phyloP scores from a whole-genome alignment of 2,888 invertebrate genomes.

The Lasioglossum malachurum region DNA sequence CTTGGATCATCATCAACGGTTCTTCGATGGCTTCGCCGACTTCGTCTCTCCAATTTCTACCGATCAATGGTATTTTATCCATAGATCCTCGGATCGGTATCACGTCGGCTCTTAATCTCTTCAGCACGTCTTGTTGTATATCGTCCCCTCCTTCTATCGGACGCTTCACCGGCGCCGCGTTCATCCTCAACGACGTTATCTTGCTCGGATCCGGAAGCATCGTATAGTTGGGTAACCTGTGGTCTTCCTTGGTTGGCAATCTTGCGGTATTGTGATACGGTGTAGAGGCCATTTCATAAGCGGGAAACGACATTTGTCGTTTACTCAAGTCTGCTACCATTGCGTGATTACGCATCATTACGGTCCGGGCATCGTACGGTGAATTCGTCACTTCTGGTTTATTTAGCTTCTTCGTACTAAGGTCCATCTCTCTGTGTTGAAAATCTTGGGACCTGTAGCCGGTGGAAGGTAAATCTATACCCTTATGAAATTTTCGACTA shows the following conservation, averaged over 20 bases:
- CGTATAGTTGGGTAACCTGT: constrained; percentile 80
- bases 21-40: constrained; percentile 91
- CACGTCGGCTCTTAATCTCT: constrained; percentile 79
- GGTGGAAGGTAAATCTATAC: constrained; percentile 69
- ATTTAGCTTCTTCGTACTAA: constrained; percentile 79
- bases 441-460: constrained; percentile 78
- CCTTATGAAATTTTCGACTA: constrained; percentile 78
- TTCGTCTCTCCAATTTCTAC: constrained; percentile 77
- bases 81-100: constrained; percentile 76
- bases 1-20: constrained; percentile 89
- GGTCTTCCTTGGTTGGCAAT: constrained; percentile 77
- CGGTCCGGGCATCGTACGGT: constrained; percentile 78
- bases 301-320: constrained; percentile 78
- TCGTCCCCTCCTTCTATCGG: constrained; percentile 74
- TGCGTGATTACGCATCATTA: constrained; percentile 80
- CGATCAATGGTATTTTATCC: constrained; percentile 73
- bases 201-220: constrained; percentile 83
- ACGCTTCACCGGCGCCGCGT: constrained; percentile 73
- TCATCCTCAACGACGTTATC: constrained; percentile 79
- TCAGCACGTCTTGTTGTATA: constrained; percentile 75
- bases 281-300: constrained; percentile 76
- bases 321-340: constrained; percentile 83
- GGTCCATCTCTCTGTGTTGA: constrained; percentile 82
- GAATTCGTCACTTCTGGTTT: constrained; percentile 75
- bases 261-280: constrained; percentile 76